Evolutionary conservation across 2,797 vertebrate species (phyloP), one percentile per base, ranked within the genome.

Genomic region (Pelodytes ibericus): DNA sequence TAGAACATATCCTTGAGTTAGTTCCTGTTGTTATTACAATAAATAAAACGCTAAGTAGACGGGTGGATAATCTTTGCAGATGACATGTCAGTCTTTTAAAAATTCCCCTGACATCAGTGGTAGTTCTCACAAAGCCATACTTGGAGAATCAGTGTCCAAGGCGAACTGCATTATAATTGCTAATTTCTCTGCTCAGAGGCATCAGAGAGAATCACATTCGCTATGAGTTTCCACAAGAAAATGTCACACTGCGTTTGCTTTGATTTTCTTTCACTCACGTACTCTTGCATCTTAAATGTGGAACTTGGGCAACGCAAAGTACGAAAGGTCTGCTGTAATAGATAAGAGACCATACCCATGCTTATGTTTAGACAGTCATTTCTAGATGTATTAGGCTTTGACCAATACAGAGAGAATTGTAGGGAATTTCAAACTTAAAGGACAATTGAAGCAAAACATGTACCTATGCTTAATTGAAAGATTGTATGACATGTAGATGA

Each of bases 181-280:
- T 78, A 77, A 77, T 77, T 77, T 72, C 62, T 30, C 41, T 53
- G 62, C 51, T 66, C 62, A 18, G 24, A 77, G 33, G 68, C 51
- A 71, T 60, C 61, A 66, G 53, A 53, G 62, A 77, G 62, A 72
- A 72, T 60, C 53, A 39, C 39, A 59, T 72, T 77, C 62, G 22
- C 75, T 72, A 36, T 49, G 27, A 33, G 68, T 61, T 78, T 78
- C 69, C 70, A 72, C 62, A 77, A 77, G 69, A 51, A 77, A 78
- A 78, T 78, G 76, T 78, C 70, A 78, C 56, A 41, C 70, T 68
- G 57, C 41, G 68, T 73, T 79, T 79, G 22, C 76, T 79, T 79
- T 79, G 63, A 73, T 79, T 79, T 61, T 62, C 71, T 59, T 73
- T 73, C 44, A 56, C 62, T 78, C 30, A 60, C 30, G 4, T 53